Conservation (phyloP, 1,140 invertebrate species). For the Argopecten irradians region DNA sequence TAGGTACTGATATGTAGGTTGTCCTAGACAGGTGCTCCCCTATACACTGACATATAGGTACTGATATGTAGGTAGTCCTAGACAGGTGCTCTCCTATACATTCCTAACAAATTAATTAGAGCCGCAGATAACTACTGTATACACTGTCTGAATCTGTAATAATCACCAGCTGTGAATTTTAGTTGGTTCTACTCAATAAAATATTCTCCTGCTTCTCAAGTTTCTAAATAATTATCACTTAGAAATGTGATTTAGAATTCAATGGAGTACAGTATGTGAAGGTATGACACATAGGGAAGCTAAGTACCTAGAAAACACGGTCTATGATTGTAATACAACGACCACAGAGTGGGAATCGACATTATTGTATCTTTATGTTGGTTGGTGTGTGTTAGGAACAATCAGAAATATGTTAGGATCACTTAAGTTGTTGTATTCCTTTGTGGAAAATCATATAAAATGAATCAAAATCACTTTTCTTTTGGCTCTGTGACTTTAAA, state of each 20-base stretch:
- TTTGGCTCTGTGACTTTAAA: not conserved
- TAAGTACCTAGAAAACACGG: not conserved
- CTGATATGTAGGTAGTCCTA: not conserved
- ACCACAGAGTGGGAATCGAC: not conserved
- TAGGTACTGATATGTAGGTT: too few relatives aligned
- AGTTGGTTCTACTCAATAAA: slow-evolving; percentile 3
- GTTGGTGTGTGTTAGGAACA: not conserved
- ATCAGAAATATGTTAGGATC: not conserved
- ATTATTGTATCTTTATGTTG: not conserved
- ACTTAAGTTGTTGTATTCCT: not conserved
- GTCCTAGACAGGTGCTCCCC: too few relatives aligned
- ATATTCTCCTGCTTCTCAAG: not conserved
- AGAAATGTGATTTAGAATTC: not conserved
- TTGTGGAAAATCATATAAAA: not conserved
- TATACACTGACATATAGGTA: too few relatives aligned
- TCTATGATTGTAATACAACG: not conserved
- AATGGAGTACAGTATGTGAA: not conserved
- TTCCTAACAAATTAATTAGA: not conserved
- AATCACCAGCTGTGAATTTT: slow-evolving; percentile 1
- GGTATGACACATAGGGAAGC: not conserved
- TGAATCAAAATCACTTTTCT: slow-evolving; percentile 14
- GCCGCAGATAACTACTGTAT: not conserved
- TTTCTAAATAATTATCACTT: slow-evolving; percentile 13
- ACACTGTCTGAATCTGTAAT: not conserved
- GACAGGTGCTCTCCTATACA: not conserved